Evolutionary conservation across 1,140 invertebrate species (phyloP).

Genomic region (Maniola jurtina): DNA sequence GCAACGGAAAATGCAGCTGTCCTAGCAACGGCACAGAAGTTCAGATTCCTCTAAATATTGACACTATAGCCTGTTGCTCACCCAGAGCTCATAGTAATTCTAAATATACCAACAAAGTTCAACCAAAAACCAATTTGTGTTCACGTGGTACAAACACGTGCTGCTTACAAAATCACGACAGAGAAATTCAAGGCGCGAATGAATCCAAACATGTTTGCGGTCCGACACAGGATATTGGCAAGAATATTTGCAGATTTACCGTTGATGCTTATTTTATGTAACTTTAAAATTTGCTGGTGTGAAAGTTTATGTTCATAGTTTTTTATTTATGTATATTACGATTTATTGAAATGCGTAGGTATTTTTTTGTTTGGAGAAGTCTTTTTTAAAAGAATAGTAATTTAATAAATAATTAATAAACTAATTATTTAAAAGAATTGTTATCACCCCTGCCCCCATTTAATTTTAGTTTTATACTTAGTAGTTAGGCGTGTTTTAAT

Average conservation of each 20-base stretch:
- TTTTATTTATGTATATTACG: background rate
- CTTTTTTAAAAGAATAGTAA: no score
- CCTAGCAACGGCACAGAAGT: background rate
- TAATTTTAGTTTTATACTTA: no score
- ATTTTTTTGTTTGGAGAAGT: no score
- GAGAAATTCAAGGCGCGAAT: constrained; percentile 9
- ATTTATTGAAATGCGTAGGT: no score
- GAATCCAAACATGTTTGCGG: constrained; percentile 9
- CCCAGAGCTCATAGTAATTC: background rate
- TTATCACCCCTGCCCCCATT: no score
- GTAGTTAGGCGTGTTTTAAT: no score
- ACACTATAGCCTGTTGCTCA: constrained; percentile 2
- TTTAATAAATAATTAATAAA: no score
- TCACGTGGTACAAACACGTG: constrained; percentile 22
- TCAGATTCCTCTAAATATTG: background rate
- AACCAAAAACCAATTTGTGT: background rate
- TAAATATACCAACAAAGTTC: background rate
- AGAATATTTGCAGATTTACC: constrained; percentile 42
- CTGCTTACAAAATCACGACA: constrained; percentile 17
- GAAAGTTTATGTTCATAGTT: background rate
- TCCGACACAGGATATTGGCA: constrained; percentile 13
- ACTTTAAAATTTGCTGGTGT: background rate
- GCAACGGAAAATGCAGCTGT: background rate
- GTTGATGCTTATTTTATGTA: constrained; percentile 41
- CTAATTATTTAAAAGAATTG: no score